These are phyloP conservation scores for Helicoverpa armigera DNA, from an alignment of 1,140 invertebrate genomes.

Conservation along the genomic window DNA sequence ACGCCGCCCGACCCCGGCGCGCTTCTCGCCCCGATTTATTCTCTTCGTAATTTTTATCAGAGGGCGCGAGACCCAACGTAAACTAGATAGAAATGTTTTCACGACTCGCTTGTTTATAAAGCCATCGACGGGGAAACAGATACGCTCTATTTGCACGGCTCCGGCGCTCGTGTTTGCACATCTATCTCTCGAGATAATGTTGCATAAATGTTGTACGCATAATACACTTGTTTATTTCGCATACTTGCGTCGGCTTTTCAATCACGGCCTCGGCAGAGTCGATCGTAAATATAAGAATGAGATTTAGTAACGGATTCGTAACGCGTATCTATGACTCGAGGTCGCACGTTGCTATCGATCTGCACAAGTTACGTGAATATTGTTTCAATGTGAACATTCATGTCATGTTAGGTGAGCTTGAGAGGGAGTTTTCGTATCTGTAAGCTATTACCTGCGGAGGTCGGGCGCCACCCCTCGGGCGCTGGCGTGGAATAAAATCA, in stretches of 20 bases:
- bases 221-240: conserved; percentile 72
- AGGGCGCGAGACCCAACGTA: conserved; percentile 72
- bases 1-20: conserved; percentile 53
- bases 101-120: conserved; percentile 83
- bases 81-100: conserved; percentile 83
- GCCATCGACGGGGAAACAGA: conserved; percentile 81
- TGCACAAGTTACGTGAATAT: conserved; percentile 74
- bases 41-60: conserved; percentile 82
- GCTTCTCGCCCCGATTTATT: conserved; percentile 75
- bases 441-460: conserved; percentile 74
- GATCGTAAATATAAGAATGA: conserved; percentile 54
- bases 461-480: conserved; percentile 60
- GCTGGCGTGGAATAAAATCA: conserved; percentile 75
- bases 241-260: conserved; percentile 66
- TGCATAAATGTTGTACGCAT: conserved; percentile 76
- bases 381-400: conserved; percentile 77
- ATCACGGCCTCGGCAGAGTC: conserved; percentile 53
- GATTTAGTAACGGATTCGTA: conserved; percentile 64
- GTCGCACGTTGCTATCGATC: conserved; percentile 70
- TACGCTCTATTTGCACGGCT: conserved; percentile 77
- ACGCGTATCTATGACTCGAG: conserved; percentile 67
- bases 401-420: conserved; percentile 73
- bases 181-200: conserved; percentile 80
- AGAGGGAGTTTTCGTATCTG: conserved; percentile 68
- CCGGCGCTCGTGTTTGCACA: conserved; percentile 72